Conservation (phyloP, 1,140 invertebrate species). For the Drosophila prosaltans region DNA sequence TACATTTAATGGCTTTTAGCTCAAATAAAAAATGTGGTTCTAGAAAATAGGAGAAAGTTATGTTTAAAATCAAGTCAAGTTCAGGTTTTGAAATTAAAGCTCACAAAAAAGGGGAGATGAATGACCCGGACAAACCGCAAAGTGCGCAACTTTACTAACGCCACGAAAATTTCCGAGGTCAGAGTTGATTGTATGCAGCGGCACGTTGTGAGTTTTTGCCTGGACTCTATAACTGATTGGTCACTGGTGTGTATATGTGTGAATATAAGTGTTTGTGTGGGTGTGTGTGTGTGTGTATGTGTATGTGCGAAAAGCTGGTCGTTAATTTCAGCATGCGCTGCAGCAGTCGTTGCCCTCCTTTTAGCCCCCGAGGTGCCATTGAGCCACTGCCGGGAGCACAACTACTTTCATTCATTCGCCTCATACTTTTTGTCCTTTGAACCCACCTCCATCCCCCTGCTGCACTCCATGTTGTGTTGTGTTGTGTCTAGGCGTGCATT, state of each 20-base stretch:
- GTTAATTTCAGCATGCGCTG: constrained; percentile 65
- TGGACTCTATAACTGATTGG: constrained; percentile 68
- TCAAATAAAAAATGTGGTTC: background rate
- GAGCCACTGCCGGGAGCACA: constrained; percentile 48
- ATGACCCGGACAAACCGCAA: constrained; percentile 57
- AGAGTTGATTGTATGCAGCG: constrained; percentile 77
- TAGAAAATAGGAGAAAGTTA: background rate
- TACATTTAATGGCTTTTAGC: constrained; percentile 4
- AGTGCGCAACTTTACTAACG: constrained; percentile 1
- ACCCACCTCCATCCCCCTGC: constrained; percentile 15
- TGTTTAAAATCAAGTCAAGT: background rate
- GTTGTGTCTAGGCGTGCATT: constrained; percentile 51
- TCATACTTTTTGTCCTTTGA: too few species aligned
- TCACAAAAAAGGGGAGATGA: constrained; percentile 32
- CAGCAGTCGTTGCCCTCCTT: constrained; percentile 52
- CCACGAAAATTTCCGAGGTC: constrained; percentile 54
- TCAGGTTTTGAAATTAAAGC: constrained; percentile 2
- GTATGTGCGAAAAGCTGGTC: constrained; percentile 29
- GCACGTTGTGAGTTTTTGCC: constrained; percentile 41
- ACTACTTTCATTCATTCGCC: constrained; percentile 21
- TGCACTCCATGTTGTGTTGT: background rate
- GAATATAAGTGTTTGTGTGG: background rate
- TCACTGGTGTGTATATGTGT: constrained; percentile 39
- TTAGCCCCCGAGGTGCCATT: constrained; percentile 59
- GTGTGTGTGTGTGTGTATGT: constrained; percentile 4